Evolutionary conservation across 2,113 vertebrate genomes (phyloP), one percentile per base, ranked within the genome.

Genomic region (Globicephala melas): DNA sequence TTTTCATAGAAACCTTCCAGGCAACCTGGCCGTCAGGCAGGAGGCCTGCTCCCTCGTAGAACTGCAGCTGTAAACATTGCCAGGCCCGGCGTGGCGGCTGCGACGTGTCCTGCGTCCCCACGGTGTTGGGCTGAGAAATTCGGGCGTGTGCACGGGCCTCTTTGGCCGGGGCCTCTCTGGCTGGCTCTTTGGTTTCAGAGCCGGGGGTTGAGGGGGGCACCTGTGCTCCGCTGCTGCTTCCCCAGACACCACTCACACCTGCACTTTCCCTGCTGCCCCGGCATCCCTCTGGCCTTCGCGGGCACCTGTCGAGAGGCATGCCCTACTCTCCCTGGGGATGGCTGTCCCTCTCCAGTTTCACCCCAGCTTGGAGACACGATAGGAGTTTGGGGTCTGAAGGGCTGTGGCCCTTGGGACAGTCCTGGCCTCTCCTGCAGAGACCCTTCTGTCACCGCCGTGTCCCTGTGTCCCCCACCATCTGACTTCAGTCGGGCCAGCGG

Each of bases 211-310:
- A 12, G 23, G 10, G 10, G 21, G 33, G 21, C 28, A 1, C 47
- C 82, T 70, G 36, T 11, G 58, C 50, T 31, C 14, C 2, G 26
- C 6, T 7, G 47, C 76, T 6, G 4, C 13, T 8, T 17, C 73
- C 28, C 36, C 50, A 13, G 38, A 6, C 1, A 1, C 23, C n/a
- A 11, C 53, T 28, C 53, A 8, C 18, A 0, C 50, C 23, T 12
- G 8, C 3, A 0, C 3, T 3, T 2, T 12, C n/a, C 18, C 33
- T 1, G 1, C 7, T 3, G 13, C 9, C n/a, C 80, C 0, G 1
- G 9, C 0, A 0, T 31, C 38, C 33, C 55, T 17, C 18, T 1
- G 2, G 18, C 1, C 0, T 20, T 0, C 0, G 8, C 1, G 4
- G 79, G 12, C 23, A 8, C 47, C 41, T 28, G 89, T 58, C 6